Base-by-base conservation (phyloP, 2,797 vertebrate genomes). In the Orestias chungarensis region DNA sequence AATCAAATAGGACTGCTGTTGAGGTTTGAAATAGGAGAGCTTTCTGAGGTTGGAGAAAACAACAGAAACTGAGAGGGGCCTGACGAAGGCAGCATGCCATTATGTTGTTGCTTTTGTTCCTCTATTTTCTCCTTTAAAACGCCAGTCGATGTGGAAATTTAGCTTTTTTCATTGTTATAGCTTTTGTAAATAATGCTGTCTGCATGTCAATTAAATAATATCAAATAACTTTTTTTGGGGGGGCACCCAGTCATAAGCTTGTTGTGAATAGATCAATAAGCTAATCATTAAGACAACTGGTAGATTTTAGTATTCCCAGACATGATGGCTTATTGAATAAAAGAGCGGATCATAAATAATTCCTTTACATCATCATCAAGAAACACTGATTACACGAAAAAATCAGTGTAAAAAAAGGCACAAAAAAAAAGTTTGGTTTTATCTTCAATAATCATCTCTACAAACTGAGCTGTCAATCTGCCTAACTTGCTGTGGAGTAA, bases 1-100 rank as follows among this genome's bases (percentile, higher is more conserved):
- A 80, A 90, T 89, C 88, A 87, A 76, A 81, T 49, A 43, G 62
- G 78, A 85, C 81, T 78, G 80, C 46, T 68, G 68, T 66, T 71
- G 74, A 33, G 77, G 65, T 80, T 79, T 79, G 72, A 80, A 78
- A 85, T 70, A 65, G 61, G 62, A 89, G 82, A 82, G 79, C 73
- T 82, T 78, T 86, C 82, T 86, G 85, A 81, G 87, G 82, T 85
- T 74, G 42, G 64, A 76, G 52, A 66, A 38, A 74, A 66, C 52
- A 50, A 52, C 27, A 64, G 38, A 25, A 49, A 68, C 29, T 20
- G 44, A 70, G 46, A 47, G 46, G 71, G 72, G n/a, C 40, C 33
- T 70, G 64, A 64, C 18, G 38, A 43, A 77, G 49, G 40, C 69
- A 74, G 80, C 59, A 7, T 62, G 12, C 8, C 23, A 40, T 40